Evolutionary conservation across 2,113 vertebrate genomes (phyloP), one percentile per base, ranked within the genome.

Genomic region (Gracilinanus agilis): DNA sequence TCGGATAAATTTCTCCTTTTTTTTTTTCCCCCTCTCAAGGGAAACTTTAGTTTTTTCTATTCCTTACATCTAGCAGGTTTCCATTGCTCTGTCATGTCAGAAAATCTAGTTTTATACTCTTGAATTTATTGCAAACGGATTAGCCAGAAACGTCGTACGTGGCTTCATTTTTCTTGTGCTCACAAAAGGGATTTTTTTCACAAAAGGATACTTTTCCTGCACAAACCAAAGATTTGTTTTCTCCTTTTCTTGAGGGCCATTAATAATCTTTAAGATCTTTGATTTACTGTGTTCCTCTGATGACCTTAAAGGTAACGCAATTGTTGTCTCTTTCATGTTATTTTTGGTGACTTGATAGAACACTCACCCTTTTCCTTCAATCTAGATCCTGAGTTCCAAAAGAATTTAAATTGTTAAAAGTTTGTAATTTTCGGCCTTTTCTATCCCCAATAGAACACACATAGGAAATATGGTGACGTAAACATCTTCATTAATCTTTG

Each of bases 401-500:
- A 94, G 95, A 92, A 58, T 40, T 94, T 95, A 91, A 96, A 93
- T 96, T 93, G 89, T 1, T 88, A 54, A 34, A 90, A 93, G 23
- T 11, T 95, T 40, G 94, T 96, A 92, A 10, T 88, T 97, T 97
- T 97, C 54, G 53, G 55, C 44, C 91, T 83, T 90, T 97, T 90
- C 44, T 94, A 95, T 92, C 97, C 96, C 92, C 53, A 29, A 55
- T 97, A 95, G 96, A 55, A 93, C 93, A 95, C 67, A 95, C 89
- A 67, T 96, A 97, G 96, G 97, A 98, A 97, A 94, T 92, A 88
- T 92, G 93, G 44, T 97, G 96, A 96, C 92, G 90, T 27, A 95
- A 96, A 44, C 91, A 94, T 67, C n/a, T 61, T 94, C 91, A 94
- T 97, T 98, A 94, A 97, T 92, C 54, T 90, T 93, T 96, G n/a